Evolutionary conservation across 2,888 invertebrate species (phyloP), one percentile per base, ranked within the genome.

Genomic region (Ectropis crepuscularia): DNA sequence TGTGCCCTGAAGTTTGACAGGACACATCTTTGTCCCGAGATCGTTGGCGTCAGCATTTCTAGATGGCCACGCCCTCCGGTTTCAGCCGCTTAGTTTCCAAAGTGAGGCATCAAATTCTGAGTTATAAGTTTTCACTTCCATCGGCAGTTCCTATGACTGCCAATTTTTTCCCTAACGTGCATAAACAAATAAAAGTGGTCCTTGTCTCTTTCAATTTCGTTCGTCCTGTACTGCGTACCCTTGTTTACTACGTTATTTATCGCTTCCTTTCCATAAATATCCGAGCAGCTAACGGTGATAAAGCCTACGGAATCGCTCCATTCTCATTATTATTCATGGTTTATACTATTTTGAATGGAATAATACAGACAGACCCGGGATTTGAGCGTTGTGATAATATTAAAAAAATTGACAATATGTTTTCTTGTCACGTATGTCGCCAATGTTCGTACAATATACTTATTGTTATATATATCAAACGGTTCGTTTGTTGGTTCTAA

Each of bases 371-470:
- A 64, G 28, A 28, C 51, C 57, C 63, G 45, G 57, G 66, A 59
- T 53, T 42, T 60, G 64, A 60, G 53, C 63, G 58, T 53, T 53
- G 68, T 65, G 68, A 42, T 71, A 68, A 73, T 68, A 67, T 73
- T 67, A 69, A 64, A 60, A 62, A 50, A 60, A 46, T 54, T 8
- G 46, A 61, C 37, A 63, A 72, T 78, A 57, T 39, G 70, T 46
- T 64, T 68, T 48, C 79, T 8, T 46, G 55, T 76, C 79, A 78
- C 80, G 80, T 70, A 67, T 65, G 66, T 59, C 73, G 67, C 70
- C 73, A 72, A 74, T 77, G 75, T 76, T 76, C 71, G 70, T 71
- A 69, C 72, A 71, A 71, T 68, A 72, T 73, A 77, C 74, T 72
- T 53, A 54, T 16, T 45, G 36, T 46, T 72, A 67, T 46, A 71